Evolutionary conservation across 2,797 vertebrate species (phyloP), one percentile per base, ranked within the genome.

Genomic region (Taenioides sp.): DNA sequence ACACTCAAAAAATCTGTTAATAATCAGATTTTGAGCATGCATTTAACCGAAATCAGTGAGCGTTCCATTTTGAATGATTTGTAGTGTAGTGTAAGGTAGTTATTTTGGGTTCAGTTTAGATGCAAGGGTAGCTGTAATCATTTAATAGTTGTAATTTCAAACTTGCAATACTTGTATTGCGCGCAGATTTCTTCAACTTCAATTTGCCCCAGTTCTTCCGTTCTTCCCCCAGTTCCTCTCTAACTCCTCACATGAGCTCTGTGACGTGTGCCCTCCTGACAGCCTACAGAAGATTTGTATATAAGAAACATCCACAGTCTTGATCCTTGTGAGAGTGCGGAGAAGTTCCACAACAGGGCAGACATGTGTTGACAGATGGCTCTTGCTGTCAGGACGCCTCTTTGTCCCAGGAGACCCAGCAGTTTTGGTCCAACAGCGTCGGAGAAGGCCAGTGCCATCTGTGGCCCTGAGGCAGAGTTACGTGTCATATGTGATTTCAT

Each of bases 401-500:
- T 61, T 77, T 79, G 71, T 88, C 86, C 81, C 81, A 73, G 3
- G 64, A 78, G 84, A 47, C 1, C 79, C 67, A 9, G 43, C 10
- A 60, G 79, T 63, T 64, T 65, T 63, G 69, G 72, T 43, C 5
- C 49, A 67, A 81, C 75, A n/a, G 52, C 16, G 76, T 74, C 12
- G 63, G 80, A 57, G 79, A 82, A 52, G 70, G 62, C 74, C 71
- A 16, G 23, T 55, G 76, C 86, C 87, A 81, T 86, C 82, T 86
- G 84, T 65, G 79, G n/a, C 75, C 69, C 71, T 25, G 70, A 74
- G 84, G 82, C 87, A 84, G 84, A 88, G 83, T 80, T 84, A 76
- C 76, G 82, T 86, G 89, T 87, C 87, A 85, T 78, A 43, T 65
- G 7, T 25, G 54, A 75, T 89, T 87, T 87, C 84, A 81, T 81